A percentile compares a stretch with the other conserved stretches of the same genome.
Evolutionary conservation across 2,888 invertebrate species (phyloP).

Genomic region (Idaea aversata): DNA sequence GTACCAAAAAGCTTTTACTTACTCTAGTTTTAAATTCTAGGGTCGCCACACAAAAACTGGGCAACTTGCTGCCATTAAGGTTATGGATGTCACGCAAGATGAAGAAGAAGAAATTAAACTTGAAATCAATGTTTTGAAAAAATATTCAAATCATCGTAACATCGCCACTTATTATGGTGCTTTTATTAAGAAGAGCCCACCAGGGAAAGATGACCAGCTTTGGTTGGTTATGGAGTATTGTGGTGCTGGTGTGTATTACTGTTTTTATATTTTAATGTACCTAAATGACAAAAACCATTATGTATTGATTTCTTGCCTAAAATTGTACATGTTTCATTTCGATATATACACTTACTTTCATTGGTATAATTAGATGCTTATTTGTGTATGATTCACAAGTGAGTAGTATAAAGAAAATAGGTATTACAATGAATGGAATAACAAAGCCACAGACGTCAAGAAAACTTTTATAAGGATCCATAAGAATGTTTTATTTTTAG

Average conservation of each 20-base stretch:
- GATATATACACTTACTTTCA: too few species aligned
- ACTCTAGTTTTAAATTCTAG: slow-evolving; percentile 68
- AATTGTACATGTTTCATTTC: too few species aligned
- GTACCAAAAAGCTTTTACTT: not conserved
- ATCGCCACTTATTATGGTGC: slow-evolving; percentile 99
- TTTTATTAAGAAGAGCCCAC: slow-evolving; percentile 99
- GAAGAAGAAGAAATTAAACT: slow-evolving; percentile 99
- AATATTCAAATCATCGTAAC: slow-evolving; percentile 99
- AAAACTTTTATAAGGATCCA: not conserved
- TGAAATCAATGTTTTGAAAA: slow-evolving; percentile 99
- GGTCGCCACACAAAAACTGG: slow-evolving; percentile 99
- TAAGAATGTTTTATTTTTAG: slow-evolving; percentile 55
- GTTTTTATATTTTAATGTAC: slow-evolving; percentile 2
- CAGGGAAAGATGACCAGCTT: slow-evolving; percentile 99
- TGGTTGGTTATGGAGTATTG: slow-evolving; percentile 99
- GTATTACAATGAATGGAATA: not conserved
- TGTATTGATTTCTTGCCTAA: not conserved
- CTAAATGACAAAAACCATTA: not conserved
- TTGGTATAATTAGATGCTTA: too few species aligned
- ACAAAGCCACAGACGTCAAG: not conserved
- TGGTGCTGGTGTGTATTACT: slow-evolving; percentile 87
- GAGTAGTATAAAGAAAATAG: not conserved
- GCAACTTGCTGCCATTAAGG: slow-evolving; percentile 99
- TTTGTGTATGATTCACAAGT: too few species aligned
- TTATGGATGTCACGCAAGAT: slow-evolving; percentile 99